A percentile compares a stretch with the other conserved stretches of the same genome.
These are phyloP conservation scores for Brachionus koreanus DNA, from an alignment of 1,140 invertebrate species.

Conservation along the genomic window DNA sequence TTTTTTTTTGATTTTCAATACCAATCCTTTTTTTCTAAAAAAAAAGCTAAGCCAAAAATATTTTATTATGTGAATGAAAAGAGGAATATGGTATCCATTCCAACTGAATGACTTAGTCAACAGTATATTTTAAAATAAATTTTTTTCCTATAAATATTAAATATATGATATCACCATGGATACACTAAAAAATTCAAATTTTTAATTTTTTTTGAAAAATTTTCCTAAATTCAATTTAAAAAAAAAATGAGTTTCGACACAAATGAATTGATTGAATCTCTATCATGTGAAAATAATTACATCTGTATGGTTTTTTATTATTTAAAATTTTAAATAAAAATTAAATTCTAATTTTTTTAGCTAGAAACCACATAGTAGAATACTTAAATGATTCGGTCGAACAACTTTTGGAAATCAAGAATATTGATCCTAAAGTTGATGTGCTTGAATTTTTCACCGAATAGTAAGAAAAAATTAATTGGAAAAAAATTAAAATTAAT, in stretches of 20 bases:
- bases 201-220: background rate
- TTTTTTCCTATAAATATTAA: too few species aligned
- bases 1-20: too few species aligned
- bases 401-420: conserved; percentile 54
- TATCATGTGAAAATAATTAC: background rate
- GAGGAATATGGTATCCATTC: too few species aligned
- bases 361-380: conserved; percentile 50
- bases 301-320: too few species aligned
- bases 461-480: conserved; percentile 52
- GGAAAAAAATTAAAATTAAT: background rate
- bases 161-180: too few species aligned
- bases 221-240: background rate
- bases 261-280: background rate
- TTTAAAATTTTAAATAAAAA: too few species aligned
- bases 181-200: background rate
- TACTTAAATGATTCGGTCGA: conserved; percentile 56
- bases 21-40: too few species aligned
- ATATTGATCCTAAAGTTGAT: conserved; percentile 57
- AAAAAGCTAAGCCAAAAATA: too few species aligned
- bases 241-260: background rate
- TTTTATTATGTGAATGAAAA: too few species aligned
- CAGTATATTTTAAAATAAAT: too few species aligned
- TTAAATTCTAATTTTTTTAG: background rate
- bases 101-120: too few species aligned
- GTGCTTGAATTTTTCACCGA: conserved; percentile 54